Base-by-base conservation (phyloP, 2,797 vertebrate species). In the Glyptemys insculpta region DNA sequence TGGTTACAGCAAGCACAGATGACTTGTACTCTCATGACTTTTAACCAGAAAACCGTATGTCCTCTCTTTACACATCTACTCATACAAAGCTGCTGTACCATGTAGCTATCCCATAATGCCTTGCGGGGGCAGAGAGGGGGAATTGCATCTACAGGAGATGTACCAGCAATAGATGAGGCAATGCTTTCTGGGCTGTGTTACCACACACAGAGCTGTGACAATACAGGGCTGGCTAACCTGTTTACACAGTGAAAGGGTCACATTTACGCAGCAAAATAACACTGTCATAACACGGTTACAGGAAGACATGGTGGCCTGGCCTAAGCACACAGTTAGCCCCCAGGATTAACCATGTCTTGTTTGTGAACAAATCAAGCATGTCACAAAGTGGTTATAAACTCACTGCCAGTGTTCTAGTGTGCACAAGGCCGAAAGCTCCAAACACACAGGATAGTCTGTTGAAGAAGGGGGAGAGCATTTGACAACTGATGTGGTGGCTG, bases 401-500 rank as follows among this genome's bases (percentile, higher is more conserved):
- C 76, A 49, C n/a, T 34, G 29, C 21, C 74, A 47, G 1, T 6
- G 34, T 34, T 4, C 29, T 2, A 8, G 41, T 3, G 4, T 12
- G 59, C n/a, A 68, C 37, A 41, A 21, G 87, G 23, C 25, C 1
- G 19, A 1, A 16, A 37, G 5, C 0, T 0, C 19, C 74, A 16
- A 78, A 49, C 74, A 49, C 44, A 31, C 44, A 18, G 12, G 68
- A 5, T 49, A 25, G 44, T 49, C 49, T 78, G 41, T 47, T 41
- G 50, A 84, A 11, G 81, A 14, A 2, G 19, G 44, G n/a, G n/a
- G 18, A 29, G 8, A 23, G 10, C 37, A 37, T 37, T n/a, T 72
- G 68, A 72, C 68, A 23, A 72, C 10, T 41, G 1, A 31, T 52
- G 5, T 56, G 62, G 19, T 2, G 25, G 72, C 83, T n/a, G 41